Evolutionary conservation across 2,888 invertebrate species (phyloP).

Genomic region (Brachyopa scutellaris): DNA sequence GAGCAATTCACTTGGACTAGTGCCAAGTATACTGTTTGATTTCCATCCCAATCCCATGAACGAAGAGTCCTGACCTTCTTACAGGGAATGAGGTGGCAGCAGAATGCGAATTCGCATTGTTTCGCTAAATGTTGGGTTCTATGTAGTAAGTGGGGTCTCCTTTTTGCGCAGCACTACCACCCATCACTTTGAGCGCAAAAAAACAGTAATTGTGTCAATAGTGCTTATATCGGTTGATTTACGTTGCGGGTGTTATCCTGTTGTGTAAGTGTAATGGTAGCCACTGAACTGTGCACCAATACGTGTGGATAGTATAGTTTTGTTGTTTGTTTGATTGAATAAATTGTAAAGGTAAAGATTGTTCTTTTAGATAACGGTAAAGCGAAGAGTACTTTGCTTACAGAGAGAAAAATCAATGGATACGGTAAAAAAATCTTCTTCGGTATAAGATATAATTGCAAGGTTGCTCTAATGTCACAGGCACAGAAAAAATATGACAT

Average conservation of each 20-base stretch:
- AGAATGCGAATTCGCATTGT: conserved; percentile 56
- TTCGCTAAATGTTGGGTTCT: conserved; percentile 21
- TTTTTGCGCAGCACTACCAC: conserved; percentile 29
- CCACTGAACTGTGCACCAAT: neutral
- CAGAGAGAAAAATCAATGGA: conserved; percentile 22
- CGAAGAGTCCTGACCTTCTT: conserved; percentile 49
- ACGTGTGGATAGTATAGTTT: neutral
- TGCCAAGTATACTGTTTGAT: conserved; percentile 34
- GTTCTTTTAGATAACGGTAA: neutral
- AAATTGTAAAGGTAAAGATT: conserved; percentile 17
- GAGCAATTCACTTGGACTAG: conserved; percentile 55
- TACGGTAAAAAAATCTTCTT: conserved; percentile 6
- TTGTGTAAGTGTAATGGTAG: conserved; percentile 29
- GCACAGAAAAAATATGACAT: too few relatives aligned
- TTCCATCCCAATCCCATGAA: neutral
- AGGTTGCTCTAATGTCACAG: too few relatives aligned
- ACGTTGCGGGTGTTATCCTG: conserved; percentile 16
- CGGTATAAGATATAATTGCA: too few relatives aligned
- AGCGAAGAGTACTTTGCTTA: neutral
- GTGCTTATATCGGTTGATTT: conserved; percentile 45
- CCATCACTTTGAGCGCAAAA: conserved; percentile 6
- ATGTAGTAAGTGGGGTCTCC: too few relatives aligned
- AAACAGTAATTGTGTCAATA: conserved; percentile 57
- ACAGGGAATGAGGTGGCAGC: neutral
- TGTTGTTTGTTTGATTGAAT: neutral